Base-by-base conservation (phyloP, 2,113 vertebrate species). In the Festucalex cinctus region DNA sequence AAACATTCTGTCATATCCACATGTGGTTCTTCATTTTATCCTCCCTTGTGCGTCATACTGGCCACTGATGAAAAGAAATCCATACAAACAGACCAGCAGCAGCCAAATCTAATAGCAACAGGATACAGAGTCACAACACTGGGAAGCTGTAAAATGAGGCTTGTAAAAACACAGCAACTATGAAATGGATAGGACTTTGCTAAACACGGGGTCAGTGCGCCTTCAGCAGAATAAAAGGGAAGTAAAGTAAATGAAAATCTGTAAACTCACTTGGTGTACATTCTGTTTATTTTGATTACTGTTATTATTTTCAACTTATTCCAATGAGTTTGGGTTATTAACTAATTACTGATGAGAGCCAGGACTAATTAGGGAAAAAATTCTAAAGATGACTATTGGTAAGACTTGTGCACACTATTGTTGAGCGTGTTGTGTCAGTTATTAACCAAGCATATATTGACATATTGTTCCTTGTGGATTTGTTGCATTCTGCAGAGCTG, bases 31-130 rank as follows among this genome's bases (percentile, higher is more conserved):
- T 62, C 53, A 73, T 81, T 81, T 73, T 80, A 19, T 44, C 67
- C 24, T 49, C 2, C 61, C 48, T 57, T 69, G 59, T 74, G 48
- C 60, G 64, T 77, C 77, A 74, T 66, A 2, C 9, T 20, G 60
- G 36, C n/a, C 26, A 2, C 14, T 1, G 6, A 75, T 65, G 24
- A 69, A 73, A 20, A 76, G 56, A 76, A 39, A 76, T 61, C 54
- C 49, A 66, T 32, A 58, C 56, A 68, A 78, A 64, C 35, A 2
- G 26, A 75, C 63, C 19, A 66, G 54, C 22, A 76, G 53, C 28
- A 2, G 28, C 73, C 59, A 13, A 67, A 57, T 19, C 48, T 65
- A 71, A 80, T 9, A 82, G 68, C 73, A 82, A 86, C 79, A 86
- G 86, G 84, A 86, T 73, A 62, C 36, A 62, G 26, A 39, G 35